phyloP scores from a whole-genome alignment of 1,140 invertebrate genomes.

The Calliphora vicina region DNA sequence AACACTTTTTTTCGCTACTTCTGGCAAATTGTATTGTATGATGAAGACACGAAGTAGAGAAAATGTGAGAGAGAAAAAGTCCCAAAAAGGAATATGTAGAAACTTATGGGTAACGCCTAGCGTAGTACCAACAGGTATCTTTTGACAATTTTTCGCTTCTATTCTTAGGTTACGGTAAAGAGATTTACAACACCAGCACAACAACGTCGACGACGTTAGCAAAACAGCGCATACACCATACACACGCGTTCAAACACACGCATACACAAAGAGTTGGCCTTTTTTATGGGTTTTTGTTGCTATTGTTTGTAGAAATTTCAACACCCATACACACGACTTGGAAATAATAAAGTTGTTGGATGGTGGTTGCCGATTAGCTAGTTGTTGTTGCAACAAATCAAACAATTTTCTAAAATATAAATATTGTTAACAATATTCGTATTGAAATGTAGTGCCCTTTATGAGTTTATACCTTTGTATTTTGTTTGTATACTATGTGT shows the following conservation, averaged over 20 bases:
- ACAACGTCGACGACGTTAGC: not conserved
- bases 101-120: conserved; percentile 31
- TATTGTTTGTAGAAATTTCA: not conserved
- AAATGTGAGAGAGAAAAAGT: not conserved
- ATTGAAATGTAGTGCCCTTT: no score
- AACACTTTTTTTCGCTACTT: not conserved
- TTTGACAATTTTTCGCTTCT: conserved; percentile 30
- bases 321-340: not conserved
- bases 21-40: not conserved
- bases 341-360: not conserved
- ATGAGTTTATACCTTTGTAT: no score
- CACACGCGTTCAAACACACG: not conserved
- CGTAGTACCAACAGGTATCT: conserved; percentile 29
- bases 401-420: not conserved
- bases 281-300: not conserved
- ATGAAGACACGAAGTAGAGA: not conserved
- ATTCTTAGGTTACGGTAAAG: conserved; percentile 20
- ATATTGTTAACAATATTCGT: not conserved
- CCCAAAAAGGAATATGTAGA: not conserved
- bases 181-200: not conserved
- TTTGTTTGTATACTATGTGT: not conserved
- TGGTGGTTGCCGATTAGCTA: not conserved
- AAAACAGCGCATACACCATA: conserved; percentile 19
- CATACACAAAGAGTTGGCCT: not conserved
- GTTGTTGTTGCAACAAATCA: not conserved